phyloP scores from a whole-genome alignment of 1,140 invertebrate species.

The Brachionus paranguensis region DNA sequence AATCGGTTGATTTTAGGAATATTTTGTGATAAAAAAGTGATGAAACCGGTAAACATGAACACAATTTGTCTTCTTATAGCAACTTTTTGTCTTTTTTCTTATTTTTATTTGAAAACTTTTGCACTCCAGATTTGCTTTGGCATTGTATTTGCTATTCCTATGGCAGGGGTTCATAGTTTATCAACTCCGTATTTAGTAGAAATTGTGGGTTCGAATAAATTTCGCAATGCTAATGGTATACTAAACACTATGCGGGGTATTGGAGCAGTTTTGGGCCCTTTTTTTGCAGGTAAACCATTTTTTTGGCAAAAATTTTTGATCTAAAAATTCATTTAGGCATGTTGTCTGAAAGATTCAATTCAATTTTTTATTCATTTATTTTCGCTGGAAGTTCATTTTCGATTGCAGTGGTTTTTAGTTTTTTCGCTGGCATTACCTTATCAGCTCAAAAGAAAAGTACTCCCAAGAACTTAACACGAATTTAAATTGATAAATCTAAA shows the following conservation, averaged over 20 bases:
- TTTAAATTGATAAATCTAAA: background rate
- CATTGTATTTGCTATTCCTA: constrained; percentile 3
- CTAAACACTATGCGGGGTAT: background rate
- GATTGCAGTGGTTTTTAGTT: background rate
- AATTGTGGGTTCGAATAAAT: constrained; percentile 12
- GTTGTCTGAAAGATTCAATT: background rate
- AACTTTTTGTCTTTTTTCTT: background rate
- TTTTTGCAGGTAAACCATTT: background rate
- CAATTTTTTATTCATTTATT: constrained; percentile 31
- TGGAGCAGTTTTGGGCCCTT: background rate
- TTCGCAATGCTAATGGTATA: constrained; percentile 35
- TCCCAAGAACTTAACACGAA: background rate
- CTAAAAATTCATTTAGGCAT: background rate
- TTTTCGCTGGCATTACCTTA: background rate
- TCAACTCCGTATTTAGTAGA: constrained; percentile 30
- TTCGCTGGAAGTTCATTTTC: constrained; percentile 1
- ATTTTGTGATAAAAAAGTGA: constrained; percentile 59
- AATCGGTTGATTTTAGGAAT: constrained; percentile 59
- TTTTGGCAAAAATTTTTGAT: background rate
- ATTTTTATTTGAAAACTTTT: constrained; percentile 1
- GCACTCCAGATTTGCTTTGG: background rate
- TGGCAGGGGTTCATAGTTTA: constrained; percentile 18
- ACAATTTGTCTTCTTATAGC: constrained; percentile 15
- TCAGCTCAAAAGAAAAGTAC: background rate
- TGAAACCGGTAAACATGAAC: constrained; percentile 8